Percentiles rank a stretch among this genome's conserved stretches.
Evolutionary conservation across 2,797 vertebrate genomes (phyloP).

Genomic region (Emydoidea blandingii): DNA sequence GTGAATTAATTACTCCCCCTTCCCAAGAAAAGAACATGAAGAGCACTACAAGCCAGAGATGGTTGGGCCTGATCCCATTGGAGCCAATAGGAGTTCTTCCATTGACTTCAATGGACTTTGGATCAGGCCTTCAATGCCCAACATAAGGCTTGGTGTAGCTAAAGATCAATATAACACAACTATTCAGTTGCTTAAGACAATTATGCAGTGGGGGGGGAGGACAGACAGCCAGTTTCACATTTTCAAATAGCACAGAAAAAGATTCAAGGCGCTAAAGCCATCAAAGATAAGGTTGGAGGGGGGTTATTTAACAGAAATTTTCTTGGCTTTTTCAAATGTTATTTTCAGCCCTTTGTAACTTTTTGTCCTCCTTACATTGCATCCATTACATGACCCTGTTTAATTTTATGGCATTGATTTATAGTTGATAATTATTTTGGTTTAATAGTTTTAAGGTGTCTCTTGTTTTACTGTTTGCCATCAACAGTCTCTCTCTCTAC

Average conservation of each 20-base stretch:
- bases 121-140: neutral
- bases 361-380: slow-evolving; percentile 39
- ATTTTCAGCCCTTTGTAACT: neutral
- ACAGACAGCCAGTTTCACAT: neutral
- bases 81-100: neutral
- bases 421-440: slow-evolving; percentile 42
- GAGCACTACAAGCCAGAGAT: neutral
- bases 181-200: neutral
- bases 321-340: slow-evolving; percentile 40
- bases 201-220: neutral
- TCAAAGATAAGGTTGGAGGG: neutral
- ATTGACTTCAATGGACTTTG: neutral
- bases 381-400: slow-evolving; percentile 24
- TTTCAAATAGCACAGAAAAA: neutral
- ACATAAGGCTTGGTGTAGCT: neutral
- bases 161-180: neutral
- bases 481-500: slow-evolving; percentile 44
- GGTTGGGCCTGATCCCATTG: neutral
- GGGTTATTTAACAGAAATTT: neutral
- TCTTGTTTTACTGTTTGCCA: slow-evolving; percentile 63
- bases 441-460: slow-evolving; percentile 51
- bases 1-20: neutral
- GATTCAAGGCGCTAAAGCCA: neutral
- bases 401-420: slow-evolving; percentile 58
- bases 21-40: neutral